Conservation (phyloP, 2,888 invertebrate species). For the Heliconius ismenius region DNA sequence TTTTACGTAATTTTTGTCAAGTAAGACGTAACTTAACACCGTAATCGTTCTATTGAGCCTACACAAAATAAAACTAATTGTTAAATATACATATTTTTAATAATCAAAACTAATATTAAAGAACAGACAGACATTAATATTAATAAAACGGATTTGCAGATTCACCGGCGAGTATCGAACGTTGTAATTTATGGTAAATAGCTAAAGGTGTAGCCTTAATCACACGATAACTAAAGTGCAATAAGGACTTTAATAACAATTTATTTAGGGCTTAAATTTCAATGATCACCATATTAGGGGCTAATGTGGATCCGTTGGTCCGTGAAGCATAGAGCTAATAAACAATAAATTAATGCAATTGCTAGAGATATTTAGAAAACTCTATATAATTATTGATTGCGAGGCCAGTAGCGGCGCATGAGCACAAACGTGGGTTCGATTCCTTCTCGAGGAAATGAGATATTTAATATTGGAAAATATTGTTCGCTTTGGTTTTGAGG, state of each 20-base stretch:
- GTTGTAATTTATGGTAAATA: slow-evolving; percentile 9
- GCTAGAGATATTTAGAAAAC: slow-evolving; percentile 44
- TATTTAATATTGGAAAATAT: too few relatives aligned
- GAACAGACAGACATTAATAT: neutral
- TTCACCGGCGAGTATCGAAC: slow-evolving; percentile 4
- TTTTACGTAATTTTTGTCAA: too few relatives aligned
- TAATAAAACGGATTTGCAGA: neutral
- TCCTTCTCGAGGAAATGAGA: too few relatives aligned
- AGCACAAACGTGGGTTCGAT: too few relatives aligned
- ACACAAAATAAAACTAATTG: neutral
- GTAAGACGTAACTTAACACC: neutral
- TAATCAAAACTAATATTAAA: neutral
- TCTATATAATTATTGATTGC: neutral
- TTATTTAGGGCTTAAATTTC: slow-evolving; percentile 11
- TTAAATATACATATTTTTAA: neutral
- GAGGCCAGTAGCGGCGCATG: too few relatives aligned
- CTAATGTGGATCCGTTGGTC: slow-evolving; percentile 41
- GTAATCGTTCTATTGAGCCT: neutral
- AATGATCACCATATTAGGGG: slow-evolving; percentile 7
- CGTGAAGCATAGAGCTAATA: slow-evolving; percentile 45
- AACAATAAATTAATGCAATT: slow-evolving; percentile 48
- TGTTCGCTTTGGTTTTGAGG: too few relatives aligned
- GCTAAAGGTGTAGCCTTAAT: slow-evolving; percentile 11
- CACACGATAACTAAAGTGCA: neutral
- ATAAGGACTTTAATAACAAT: neutral